Percentiles rank a stretch among this genome's conserved stretches.
phyloP scores from a whole-genome alignment of 1,140 invertebrate genomes.

The Mactra quadrangularis region DNA sequence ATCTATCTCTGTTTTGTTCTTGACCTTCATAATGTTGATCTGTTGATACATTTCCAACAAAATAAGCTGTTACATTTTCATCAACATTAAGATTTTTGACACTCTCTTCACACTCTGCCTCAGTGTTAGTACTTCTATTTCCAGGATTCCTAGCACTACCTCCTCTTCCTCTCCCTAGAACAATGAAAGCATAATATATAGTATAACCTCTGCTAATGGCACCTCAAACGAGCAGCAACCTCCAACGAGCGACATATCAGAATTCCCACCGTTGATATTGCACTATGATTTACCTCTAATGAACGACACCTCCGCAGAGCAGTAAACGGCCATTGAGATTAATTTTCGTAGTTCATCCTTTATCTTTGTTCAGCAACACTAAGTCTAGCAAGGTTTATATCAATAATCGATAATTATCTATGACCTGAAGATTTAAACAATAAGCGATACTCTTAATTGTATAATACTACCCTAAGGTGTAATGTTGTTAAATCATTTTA shows the following conservation, averaged over 20 bases:
- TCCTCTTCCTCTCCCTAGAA: constrained; percentile 7
- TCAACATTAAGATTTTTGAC: constrained; percentile 64
- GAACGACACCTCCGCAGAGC: too few relatives aligned
- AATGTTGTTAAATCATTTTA: too few relatives aligned
- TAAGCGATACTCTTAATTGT: too few relatives aligned
- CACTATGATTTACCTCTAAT: not conserved
- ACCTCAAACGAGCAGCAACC: not conserved
- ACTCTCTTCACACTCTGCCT: constrained; percentile 14
- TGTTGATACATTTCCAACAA: constrained; percentile 70
- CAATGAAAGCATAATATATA: too few relatives aligned
- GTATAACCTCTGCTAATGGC: not conserved
- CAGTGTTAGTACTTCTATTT: not conserved
- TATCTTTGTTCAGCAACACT: too few relatives aligned
- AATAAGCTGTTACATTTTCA: constrained; percentile 72
- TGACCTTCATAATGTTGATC: constrained; percentile 80
- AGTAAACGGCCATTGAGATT: too few relatives aligned
- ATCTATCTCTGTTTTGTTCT: constrained; percentile 74
- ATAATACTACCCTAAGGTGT: too few relatives aligned
- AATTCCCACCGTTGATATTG: too few relatives aligned
- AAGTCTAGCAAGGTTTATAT: too few relatives aligned
- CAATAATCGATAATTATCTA: too few relatives aligned
- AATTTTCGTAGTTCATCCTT: not conserved
- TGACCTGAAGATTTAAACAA: too few relatives aligned
- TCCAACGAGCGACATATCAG: not conserved
- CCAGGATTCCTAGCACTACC: not conserved